These are phyloP conservation scores for Oriolus oriolus DNA, from an alignment of 2,113 vertebrate genomes.

Conservation along the genomic window DNA sequence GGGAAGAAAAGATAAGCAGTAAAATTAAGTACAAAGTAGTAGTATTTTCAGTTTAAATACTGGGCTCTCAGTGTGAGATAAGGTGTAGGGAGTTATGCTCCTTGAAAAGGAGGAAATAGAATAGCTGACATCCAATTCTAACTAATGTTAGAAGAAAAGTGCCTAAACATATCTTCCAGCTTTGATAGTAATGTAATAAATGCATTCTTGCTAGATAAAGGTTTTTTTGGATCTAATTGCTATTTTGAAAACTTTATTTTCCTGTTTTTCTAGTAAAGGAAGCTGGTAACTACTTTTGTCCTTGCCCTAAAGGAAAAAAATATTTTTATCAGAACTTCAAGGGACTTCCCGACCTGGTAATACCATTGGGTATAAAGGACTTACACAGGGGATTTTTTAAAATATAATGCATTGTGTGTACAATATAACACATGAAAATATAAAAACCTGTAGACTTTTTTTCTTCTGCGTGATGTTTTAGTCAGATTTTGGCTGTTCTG, in stretches of 20 bases:
- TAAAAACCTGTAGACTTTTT: background rate
- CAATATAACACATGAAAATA: background rate
- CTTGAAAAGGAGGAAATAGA: background rate
- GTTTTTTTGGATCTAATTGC: background rate
- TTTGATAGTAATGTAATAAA: background rate
- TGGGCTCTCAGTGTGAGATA: background rate
- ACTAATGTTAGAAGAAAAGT: background rate
- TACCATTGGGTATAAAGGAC: background rate
- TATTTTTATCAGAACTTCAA: background rate
- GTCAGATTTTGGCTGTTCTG: background rate
- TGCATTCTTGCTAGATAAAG: background rate
- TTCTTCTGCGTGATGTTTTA: background rate
- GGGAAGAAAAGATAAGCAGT: background rate
- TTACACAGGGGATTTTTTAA: background rate
- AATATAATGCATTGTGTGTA: background rate
- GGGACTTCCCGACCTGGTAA: background rate
- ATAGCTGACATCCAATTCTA: background rate
- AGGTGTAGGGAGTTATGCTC: background rate
- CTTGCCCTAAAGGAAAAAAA: background rate
- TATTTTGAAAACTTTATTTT: slow-evolving; percentile 1
- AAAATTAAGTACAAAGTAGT: background rate
- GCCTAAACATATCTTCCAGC: background rate
- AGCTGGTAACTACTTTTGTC: background rate
- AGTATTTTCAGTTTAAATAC: background rate
- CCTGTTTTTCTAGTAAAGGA: slow-evolving; percentile 19